Evolutionary conservation across 2,888 invertebrate species (phyloP).

Genomic region (Mantis religiosa): DNA sequence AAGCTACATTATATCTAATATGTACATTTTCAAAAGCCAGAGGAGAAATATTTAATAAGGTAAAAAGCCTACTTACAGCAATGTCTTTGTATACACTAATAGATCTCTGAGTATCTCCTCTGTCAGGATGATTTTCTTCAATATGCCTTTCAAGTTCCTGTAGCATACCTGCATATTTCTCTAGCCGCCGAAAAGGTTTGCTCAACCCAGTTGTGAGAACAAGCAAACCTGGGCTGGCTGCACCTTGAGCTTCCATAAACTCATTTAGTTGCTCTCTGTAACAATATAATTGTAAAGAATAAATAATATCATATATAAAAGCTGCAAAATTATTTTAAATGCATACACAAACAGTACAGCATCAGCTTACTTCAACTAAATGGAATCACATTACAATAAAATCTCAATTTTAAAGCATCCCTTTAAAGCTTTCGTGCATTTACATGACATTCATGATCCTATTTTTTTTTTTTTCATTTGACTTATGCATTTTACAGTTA

Average conservation of each 20-base stretch:
- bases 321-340: too few relatives aligned
- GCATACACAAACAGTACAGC: too few relatives aligned
- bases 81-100: conserved; percentile 93
- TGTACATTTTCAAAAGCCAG: background rate
- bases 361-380: too few relatives aligned
- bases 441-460: too few relatives aligned
- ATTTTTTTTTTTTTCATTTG: too few relatives aligned
- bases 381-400: too few relatives aligned
- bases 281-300: background rate
- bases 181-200: conserved; percentile 90
- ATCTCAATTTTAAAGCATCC: too few relatives aligned
- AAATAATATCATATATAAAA: too few relatives aligned
- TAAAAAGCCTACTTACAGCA: conserved; percentile 59
- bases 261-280: conserved; percentile 74
- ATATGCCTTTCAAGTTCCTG: conserved; percentile 95
- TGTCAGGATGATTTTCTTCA: conserved; percentile 90
- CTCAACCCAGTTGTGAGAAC: conserved; percentile 90
- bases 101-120: conserved; percentile 95
- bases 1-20: too few relatives aligned
- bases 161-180: conserved; percentile 90
- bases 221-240: conserved; percentile 79
- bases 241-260: conserved; percentile 85
- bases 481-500: too few relatives aligned
- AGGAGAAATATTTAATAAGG: background rate
- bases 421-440: too few relatives aligned